Conservation (phyloP, 2,113 vertebrate species). For the Crotalus viridis region DNA sequence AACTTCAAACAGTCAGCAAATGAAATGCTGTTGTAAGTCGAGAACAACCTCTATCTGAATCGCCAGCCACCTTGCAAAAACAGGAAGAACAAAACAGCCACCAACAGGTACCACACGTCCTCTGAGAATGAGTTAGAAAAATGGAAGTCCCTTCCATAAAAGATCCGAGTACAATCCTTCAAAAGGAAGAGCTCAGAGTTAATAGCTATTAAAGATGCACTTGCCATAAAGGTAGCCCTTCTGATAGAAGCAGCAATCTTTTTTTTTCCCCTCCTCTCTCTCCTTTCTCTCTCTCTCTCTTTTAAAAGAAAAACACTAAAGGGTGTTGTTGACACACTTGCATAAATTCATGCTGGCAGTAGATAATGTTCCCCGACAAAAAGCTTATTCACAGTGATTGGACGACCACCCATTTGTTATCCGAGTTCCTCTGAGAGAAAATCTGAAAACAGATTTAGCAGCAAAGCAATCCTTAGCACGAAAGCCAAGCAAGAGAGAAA, state of each 20-base stretch:
- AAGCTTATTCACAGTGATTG: background rate
- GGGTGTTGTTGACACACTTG: background rate
- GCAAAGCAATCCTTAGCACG: background rate
- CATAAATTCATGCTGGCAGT: conserved; percentile 1
- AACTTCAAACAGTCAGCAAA: background rate
- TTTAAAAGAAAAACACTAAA: background rate
- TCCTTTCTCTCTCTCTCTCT: background rate
- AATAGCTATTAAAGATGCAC: background rate
- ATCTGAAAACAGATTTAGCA: background rate
- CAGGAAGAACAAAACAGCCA: background rate
- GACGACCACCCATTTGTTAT: background rate
- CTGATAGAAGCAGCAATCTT: background rate
- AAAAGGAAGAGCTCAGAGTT: background rate
- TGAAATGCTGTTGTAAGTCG: background rate
- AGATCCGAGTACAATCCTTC: background rate
- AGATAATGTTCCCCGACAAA: conserved; percentile 11
- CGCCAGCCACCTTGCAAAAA: background rate
- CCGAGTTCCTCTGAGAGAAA: background rate
- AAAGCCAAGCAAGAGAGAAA: background rate
- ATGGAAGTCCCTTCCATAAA: background rate
- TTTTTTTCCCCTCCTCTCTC: too few species aligned
- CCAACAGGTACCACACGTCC: background rate
- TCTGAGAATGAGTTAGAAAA: background rate
- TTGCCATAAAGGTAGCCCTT: background rate
- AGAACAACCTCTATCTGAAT: background rate